Base-by-base conservation (phyloP, 2,888 invertebrate species). In the Arrhopalites spinosus region DNA sequence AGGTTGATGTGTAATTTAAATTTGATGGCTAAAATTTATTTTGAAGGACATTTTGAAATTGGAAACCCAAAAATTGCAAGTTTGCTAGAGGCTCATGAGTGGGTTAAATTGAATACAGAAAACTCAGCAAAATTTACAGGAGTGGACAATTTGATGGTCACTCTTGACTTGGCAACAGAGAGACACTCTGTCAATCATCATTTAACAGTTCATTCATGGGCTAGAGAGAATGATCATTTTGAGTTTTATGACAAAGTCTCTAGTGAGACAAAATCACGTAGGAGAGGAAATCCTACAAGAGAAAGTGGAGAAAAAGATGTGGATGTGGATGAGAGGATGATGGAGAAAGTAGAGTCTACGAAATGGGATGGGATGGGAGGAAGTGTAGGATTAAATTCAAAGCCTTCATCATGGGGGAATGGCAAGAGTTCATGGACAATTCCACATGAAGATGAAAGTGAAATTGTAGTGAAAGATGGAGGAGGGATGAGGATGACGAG, bases 41-140 rank as follows among this genome's bases (percentile, higher is more conserved):
- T 56, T 36, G 29, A 30, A 77, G 77, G 75, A 29, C 67, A 43
- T n/a, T 77, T 77, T 64, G 75, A 78, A 47, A 71, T 75, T 43
- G 76, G 69, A 2, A 78, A 74, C 53, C 30, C 68, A 15, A 36
- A 47, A 29, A 59, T 63, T 11, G 36, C 17, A 15, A 43, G 72
- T 17, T 50, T 74, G 27, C 27, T 75, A 17, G 67, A 76, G 30
- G 76, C 59, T 17, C 17, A 76, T 25, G 53, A 66, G 27, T 78
- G 78, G 78, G 74, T 76, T 43, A 29, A 67, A 23, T 69, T 45
- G 61, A 70, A 76, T 59, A 25, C 75, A 50, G 67, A 43, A n/a
- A 56, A 20, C n/a, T 67, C 47, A 27, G 67, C 75, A 3, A 56
- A 45, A 43, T 71, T 78, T 66, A 66, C 63, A 15, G 78, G 78